Base-by-base conservation (phyloP, 2,888 invertebrate species). In the Gari tellinella region DNA sequence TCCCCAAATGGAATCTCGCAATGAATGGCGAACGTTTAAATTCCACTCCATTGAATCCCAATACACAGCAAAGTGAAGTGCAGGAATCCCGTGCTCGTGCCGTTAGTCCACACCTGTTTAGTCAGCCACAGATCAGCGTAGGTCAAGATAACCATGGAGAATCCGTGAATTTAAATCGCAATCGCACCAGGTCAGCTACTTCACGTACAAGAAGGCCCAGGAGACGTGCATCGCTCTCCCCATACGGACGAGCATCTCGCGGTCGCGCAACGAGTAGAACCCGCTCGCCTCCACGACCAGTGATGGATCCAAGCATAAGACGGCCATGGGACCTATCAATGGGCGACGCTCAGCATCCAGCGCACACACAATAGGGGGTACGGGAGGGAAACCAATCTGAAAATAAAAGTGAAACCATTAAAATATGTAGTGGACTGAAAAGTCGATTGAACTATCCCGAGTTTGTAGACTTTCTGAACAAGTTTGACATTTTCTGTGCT, bases 351-450 rank as follows among this genome's bases (percentile, higher is more conserved):
- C 10, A 15, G 14, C 43, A 14, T 10, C 43, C 21, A 43, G 15
- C 1, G 8, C 14, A 25, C n/a, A 14, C 15, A 21, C 15, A 4
- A 23, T 23, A 43, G 43, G 15, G 17, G 15, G n/a, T 2, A 2
- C 40, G 41, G 56, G 31, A 21, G 2, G 25, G 25, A 38, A 21
- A 38, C 4, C 41, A 19, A 12, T 5, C 10, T 41, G 41, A 40
- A 26, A 40, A 14, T 5, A 12, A 15, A 38, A 55, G 14, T 5
- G 2, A 41, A 15, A n/a, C 19, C 37, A 31, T 37, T 37, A 37
- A n/a, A 53, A 53, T 53, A 19, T 53, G 8, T 53, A n/a, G 55
- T 41, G 55, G 55, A 5, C n/a, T 55, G 23, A 55, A 55, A 23
- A 12, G 55, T n/a, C 19, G 55, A 19, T 19, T 17, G 15, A 38